Conservation (phyloP, 2,888 invertebrate species). For the Drosophila merina region DNA sequence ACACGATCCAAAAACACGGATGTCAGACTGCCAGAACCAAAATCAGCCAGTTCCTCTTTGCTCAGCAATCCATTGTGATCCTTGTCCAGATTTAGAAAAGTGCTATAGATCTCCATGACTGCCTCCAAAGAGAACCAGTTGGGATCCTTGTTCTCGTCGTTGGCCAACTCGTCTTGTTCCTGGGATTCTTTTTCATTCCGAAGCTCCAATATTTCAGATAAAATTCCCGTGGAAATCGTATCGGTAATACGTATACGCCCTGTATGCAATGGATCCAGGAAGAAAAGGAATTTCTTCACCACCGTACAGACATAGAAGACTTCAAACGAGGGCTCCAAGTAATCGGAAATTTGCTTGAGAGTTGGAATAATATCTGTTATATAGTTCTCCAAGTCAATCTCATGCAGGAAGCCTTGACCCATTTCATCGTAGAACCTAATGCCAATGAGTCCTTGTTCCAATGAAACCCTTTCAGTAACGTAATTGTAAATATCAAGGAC, state of each 20-base stretch:
- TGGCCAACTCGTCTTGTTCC: too few relatives aligned
- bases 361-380: constrained; percentile 97
- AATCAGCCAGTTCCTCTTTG: constrained; percentile 93
- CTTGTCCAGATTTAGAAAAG: constrained; percentile 95
- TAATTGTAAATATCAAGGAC: constrained; percentile 97
- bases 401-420: constrained; percentile 95
- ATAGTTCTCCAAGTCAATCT: constrained; percentile 96
- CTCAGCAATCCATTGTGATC: constrained; percentile 98
- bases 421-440: constrained; percentile 96
- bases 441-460: constrained; percentile 96
- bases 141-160: constrained; percentile 88
- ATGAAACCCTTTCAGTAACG: constrained; percentile 97
- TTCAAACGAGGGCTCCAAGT: constrained; percentile 95
- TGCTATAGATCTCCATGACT: constrained; percentile 95
- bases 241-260: constrained; percentile 96
- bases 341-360: constrained; percentile 94
- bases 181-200: constrained; percentile 91
- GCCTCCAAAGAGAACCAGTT: constrained; percentile 97
- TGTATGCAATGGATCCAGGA: constrained; percentile 94
- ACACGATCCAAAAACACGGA: constrained; percentile 95
- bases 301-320: constrained; percentile 98
- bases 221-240: constrained; percentile 90
- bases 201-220: constrained; percentile 95
- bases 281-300: constrained; percentile 97
- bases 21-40: constrained; percentile 96